Base-by-base conservation (phyloP, 2,797 vertebrate species). In the Acipenser transmontanus region DNA sequence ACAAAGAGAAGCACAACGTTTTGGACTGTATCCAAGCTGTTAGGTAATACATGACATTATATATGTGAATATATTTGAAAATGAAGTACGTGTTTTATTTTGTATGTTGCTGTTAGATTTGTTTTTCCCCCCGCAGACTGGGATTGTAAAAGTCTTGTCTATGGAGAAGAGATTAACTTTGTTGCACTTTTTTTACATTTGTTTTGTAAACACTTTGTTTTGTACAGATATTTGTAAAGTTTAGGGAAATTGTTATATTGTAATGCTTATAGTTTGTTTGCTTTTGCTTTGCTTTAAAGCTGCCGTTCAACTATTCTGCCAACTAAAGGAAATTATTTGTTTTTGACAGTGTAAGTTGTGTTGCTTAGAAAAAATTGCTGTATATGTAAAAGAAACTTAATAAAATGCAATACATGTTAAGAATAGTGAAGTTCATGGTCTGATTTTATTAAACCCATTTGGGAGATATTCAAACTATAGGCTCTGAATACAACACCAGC, bases 171-270 rank as follows among this genome's bases (percentile, higher is more conserved):
- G 77, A 85, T 87, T 82, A 82, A 89, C 83, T 85, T 85, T 90
- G 81, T 72, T 73, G 71, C 84, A 73, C 79, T 79, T 73, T 76
- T 82, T 71, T 66, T 71, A 80, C 74, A 47, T 82, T 81, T 77
- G 73, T 80, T 86, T 85, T 90, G 82, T 86, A 86, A 87, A 89
- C 87, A 86, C 81, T 85, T 82, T 90, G 88, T 89, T 88, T 89
- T 70, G 69, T 47, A 88, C 89, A 88, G 84, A 87, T 87, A 82
- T 74, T 69, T 78, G 65, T 91, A 91, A 81, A 91, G 91, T 87
- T 86, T 90, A 88, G 88, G 78, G 80, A 76, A 78, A 76, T 82
- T 83, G 76, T 82, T 83, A 80, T 87, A 83, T 80, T 83, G 84
- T 76, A 86, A 85, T 85, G 81, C 78, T 11, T 73, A 85, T 89